These are phyloP conservation scores for Hirtodrosophila histrioides DNA, from an alignment of 2,888 invertebrate genomes.

Conservation along the genomic window DNA sequence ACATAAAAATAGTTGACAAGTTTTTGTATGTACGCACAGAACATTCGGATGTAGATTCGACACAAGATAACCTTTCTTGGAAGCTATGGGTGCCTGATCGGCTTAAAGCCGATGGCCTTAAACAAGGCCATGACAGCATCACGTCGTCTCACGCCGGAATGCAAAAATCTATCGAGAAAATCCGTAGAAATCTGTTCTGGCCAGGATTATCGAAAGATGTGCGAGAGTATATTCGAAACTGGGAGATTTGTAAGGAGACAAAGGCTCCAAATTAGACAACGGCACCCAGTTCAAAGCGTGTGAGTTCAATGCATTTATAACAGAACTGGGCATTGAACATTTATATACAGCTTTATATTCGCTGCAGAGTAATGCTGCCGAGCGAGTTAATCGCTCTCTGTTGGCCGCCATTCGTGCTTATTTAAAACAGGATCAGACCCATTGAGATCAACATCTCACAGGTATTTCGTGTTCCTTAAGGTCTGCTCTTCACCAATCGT, in stretches of 20 bases:
- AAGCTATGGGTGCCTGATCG: conserved; percentile 16
- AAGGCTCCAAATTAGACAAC: conserved; percentile 13
- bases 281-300: conserved; percentile 4
- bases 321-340: conserved; percentile 1
- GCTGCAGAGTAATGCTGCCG: neutral
- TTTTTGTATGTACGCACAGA: conserved; percentile 11
- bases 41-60: neutral
- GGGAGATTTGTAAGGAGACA: conserved; percentile 10
- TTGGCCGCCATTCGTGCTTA: neutral
- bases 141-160: conserved; percentile 15
- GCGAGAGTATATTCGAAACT: neutral
- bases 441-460: conserved; percentile 19
- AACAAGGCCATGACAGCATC: conserved; percentile 14
- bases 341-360: conserved; percentile 27
- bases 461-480: neutral
- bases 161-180: conserved; percentile 20
- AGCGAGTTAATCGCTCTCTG: conserved; percentile 31
- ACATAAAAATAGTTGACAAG: neutral
- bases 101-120: conserved; percentile 4
- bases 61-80: conserved; percentile 2
- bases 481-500: neutral
- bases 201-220: conserved; percentile 22
- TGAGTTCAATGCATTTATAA: conserved; percentile 2
- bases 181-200: conserved; percentile 20
- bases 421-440: too few species aligned